Percentiles rank a stretch among this genome's conserved stretches.
phyloP scores from a whole-genome alignment of 2,888 invertebrate species.

The Raillietiella orientalis region DNA sequence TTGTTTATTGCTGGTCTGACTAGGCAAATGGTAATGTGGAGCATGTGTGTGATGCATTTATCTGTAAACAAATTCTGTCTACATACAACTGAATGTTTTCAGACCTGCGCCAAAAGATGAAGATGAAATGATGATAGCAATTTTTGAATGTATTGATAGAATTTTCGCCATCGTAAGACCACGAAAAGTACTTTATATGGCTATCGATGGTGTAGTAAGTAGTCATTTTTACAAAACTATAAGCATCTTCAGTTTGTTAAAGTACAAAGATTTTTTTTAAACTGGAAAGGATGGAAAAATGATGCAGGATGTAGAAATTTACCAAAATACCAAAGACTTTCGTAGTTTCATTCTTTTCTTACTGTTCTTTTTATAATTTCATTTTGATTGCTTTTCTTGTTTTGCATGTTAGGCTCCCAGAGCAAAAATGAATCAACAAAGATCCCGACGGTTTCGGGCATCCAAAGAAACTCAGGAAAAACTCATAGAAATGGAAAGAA shows the following conservation, averaged over 20 bases:
- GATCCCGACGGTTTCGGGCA: slow-evolving; percentile 80
- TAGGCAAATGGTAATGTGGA: too few species aligned
- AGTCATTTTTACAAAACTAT: slow-evolving; percentile 1
- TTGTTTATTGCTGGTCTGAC: too few species aligned
- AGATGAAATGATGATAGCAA: slow-evolving; percentile 98
- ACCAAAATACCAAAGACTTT: not conserved
- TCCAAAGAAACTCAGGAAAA: slow-evolving; percentile 80
- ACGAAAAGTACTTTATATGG: slow-evolving; percentile 82
- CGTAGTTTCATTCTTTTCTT: not conserved
- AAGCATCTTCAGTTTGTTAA: too few species aligned
- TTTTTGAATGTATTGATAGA: slow-evolving; percentile 93
- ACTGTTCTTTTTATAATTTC: not conserved
- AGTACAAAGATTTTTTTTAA: too few species aligned
- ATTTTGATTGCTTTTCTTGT: slow-evolving; percentile 6
- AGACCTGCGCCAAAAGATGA: slow-evolving; percentile 83
- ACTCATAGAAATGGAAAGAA: slow-evolving; percentile 43
- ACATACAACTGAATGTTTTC: too few species aligned
- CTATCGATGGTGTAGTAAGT: slow-evolving; percentile 84
- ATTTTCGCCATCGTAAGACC: slow-evolving; percentile 75
- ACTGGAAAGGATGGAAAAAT: not conserved
- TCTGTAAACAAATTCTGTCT: too few species aligned
- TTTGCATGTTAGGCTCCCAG: slow-evolving; percentile 41
- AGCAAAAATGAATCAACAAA: slow-evolving; percentile 99
- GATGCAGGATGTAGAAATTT: not conserved
- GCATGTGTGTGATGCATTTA: too few species aligned